Evolutionary conservation across 1,140 invertebrate species (phyloP).

Genomic region (Trichonephila clavata): DNA sequence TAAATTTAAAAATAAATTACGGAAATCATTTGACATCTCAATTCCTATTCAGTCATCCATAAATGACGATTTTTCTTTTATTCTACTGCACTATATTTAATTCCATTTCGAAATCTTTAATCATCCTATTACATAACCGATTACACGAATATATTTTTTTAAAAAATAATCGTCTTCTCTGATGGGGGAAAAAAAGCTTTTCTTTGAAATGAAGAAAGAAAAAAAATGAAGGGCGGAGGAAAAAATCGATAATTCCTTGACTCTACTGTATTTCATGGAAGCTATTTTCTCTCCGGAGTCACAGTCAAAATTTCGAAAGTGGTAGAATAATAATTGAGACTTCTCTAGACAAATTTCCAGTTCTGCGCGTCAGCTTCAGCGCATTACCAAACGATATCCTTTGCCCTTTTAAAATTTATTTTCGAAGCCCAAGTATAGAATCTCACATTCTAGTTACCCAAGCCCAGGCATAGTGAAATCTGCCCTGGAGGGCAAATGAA

Average conservation of each 20-base stretch:
- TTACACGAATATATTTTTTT: no score
- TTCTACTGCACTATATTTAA: no score
- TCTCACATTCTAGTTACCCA: slow-evolving; percentile 33
- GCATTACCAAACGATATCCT: slow-evolving; percentile 6
- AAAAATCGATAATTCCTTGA: neutral
- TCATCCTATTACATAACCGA: no score
- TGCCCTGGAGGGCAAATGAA: slow-evolving; percentile 3
- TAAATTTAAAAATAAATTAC: no score
- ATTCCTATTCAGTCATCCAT: no score
- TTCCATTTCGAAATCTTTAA: no score
- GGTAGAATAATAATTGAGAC: neutral
- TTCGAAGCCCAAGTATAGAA: neutral
- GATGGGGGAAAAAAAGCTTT: no score
- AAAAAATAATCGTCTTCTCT: no score
- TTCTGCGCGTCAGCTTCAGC: neutral
- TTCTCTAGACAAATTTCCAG: neutral
- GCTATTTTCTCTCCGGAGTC: neutral
- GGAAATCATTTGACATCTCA: no score
- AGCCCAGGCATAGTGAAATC: neutral
- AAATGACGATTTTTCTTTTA: no score
- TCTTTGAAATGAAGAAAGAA: no score
- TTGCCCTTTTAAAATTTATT: neutral
- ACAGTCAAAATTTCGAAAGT: neutral
- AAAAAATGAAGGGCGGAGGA: neutral
- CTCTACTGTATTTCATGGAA: neutral